These are phyloP conservation scores for Falcunculus frontatus DNA, from an alignment of 2,113 vertebrate species.

Conservation along the genomic window DNA sequence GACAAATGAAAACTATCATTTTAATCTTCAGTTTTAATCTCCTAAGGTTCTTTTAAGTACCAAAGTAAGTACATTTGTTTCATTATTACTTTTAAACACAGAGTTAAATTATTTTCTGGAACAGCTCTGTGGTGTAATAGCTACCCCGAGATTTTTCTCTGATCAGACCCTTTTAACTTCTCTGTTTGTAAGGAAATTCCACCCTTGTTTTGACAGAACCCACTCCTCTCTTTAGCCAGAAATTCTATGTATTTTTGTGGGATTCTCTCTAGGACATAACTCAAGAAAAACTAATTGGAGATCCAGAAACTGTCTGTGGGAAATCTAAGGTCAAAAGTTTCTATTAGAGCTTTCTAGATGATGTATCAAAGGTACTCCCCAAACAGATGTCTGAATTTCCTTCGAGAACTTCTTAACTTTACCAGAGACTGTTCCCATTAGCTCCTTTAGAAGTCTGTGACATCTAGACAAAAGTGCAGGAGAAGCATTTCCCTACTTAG, in stretches of 20 bases:
- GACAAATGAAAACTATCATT: background rate
- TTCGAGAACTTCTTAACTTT: background rate
- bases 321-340: background rate
- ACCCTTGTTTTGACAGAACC: background rate
- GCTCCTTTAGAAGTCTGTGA: background rate
- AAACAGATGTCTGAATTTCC: background rate
- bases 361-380: background rate
- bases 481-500: background rate
- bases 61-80: background rate
- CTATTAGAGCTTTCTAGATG: background rate
- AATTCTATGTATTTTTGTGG: background rate
- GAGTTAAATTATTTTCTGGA: background rate
- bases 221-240: background rate
- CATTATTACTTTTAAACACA: slow-evolving; percentile 20
- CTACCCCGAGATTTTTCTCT: background rate
- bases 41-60: slow-evolving; percentile 7
- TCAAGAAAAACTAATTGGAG: background rate
- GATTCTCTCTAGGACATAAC: background rate
- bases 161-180: background rate
- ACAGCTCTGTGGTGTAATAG: background rate
- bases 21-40: slow-evolving; percentile 24
- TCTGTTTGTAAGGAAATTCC: background rate
- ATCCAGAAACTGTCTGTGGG: background rate
- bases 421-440: background rate
- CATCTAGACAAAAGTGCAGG: background rate